Base-by-base conservation (phyloP, 2,888 invertebrate species). In the Aphidius colemani region DNA sequence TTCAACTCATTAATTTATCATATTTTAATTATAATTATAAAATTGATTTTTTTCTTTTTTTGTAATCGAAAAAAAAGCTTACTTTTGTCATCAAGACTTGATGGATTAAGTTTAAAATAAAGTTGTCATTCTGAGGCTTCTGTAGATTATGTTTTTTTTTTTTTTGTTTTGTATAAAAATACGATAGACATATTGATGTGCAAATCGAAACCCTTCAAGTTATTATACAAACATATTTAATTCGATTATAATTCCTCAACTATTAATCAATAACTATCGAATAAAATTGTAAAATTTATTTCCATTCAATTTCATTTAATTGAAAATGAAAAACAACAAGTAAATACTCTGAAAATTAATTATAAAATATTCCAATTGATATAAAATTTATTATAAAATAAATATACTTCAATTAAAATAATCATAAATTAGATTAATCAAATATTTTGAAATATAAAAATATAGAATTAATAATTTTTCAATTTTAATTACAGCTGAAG, bases 401-500 rank as follows among this genome's bases (percentile, higher is more conserved):
- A 18, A 18, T 18, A 18, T 18, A 18, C 13, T 18, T 18, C 2
- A 18, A 13, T 13, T 13, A 13, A 2, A 13, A 1, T 13, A 13
- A 1, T 18, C 13, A 18, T n/a, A n/a, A n/a, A n/a, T 13, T 13
- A 13, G 13, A 13, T 13, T 13, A 13, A 1, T 18, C 13, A 18
- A 18, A 18, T 18, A 18, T 18, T 18, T 18, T 46, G 2, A 7
- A 57, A 6, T 10, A 41, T 55, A 43, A 48, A 7, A 57, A 6
- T 10, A 41, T 55, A 43, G 41, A 61, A 53, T 53, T 39, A 65
- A 65, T 48, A 61, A 2, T 18, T 18, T 18, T 18, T 18, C 2
- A 18, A 18, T 18, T 53, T 58, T 61, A 66, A 67, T 78, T 78
- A 13, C 77, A 92, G 93, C 90, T 58, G 93, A 94, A 77, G 92